These are phyloP conservation scores for Lasioglossum pauxillum DNA, from an alignment of 2,888 invertebrate genomes.

Conservation along the genomic window DNA sequence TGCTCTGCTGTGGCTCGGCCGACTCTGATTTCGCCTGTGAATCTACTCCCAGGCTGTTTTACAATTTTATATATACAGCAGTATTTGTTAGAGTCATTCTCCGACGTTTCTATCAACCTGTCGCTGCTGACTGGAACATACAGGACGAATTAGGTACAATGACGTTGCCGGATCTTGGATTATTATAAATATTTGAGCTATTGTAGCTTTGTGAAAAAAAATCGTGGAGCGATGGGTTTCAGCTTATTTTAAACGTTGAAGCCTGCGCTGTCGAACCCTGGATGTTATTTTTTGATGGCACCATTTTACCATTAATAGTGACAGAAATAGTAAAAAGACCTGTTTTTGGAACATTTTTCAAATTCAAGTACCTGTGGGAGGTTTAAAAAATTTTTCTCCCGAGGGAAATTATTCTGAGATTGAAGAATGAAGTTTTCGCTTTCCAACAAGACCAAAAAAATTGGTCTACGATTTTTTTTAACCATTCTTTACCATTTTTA, in stretches of 20 bases:
- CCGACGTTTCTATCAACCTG: neutral
- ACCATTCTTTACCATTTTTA: too few species aligned
- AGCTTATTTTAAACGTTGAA: neutral
- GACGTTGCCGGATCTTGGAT: too few species aligned
- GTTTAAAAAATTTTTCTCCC: neutral
- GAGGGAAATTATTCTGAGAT: too few species aligned
- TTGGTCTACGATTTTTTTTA: too few species aligned
- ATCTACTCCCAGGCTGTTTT: neutral
- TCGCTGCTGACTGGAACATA: rapidly evolving
- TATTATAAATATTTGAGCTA: neutral
- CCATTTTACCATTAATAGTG: too few species aligned
- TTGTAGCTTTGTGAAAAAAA: neutral
- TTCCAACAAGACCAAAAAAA: too few species aligned
- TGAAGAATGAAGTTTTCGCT: too few species aligned
- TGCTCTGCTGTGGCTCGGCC: neutral
- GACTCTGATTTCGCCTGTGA: neutral
- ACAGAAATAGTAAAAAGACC: too few species aligned
- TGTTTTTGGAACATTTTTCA: neutral
- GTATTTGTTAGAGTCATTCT: rapidly evolving
- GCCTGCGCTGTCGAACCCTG: too few species aligned
- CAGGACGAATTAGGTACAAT: neutral
- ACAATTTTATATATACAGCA: neutral
- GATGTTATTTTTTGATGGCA: too few species aligned
- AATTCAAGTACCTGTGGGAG: neutral
- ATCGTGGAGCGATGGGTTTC: neutral